Evolutionary conservation across 1,140 invertebrate species (phyloP).

Genomic region (Sweltsa coloradensis): DNA sequence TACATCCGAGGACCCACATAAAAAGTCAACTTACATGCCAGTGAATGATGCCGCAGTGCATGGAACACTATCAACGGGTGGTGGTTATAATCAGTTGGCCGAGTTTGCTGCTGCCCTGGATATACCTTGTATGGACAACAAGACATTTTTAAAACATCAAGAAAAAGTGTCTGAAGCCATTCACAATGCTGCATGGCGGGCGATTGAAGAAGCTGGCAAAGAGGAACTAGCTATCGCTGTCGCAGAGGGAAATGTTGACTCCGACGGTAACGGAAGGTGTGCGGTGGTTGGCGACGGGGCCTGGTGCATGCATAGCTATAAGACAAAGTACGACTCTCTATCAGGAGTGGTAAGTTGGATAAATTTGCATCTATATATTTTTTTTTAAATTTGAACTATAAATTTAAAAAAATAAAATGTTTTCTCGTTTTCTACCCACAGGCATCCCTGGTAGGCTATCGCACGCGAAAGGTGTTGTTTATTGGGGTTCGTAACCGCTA

Average conservation of each 20-base stretch:
- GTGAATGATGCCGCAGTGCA: constrained; percentile 6
- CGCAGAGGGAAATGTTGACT: not conserved
- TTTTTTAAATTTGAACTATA: not conserved
- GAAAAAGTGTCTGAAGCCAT: not conserved
- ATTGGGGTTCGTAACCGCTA: not conserved
- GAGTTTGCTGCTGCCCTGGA: constrained; percentile 3
- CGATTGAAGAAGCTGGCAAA: constrained; percentile 5
- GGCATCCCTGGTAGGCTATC: not conserved
- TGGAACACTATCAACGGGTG: constrained; percentile 5
- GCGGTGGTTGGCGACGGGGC: constrained; percentile 2
- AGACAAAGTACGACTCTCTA: constrained; percentile 1
- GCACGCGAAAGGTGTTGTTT: not conserved
- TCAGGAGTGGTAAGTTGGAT: constrained; percentile 7
- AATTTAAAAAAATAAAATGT: not conserved
- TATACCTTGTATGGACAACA: constrained; percentile 8
- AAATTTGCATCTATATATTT: not conserved
- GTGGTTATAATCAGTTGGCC: constrained; percentile 1
- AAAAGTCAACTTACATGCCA: not conserved
- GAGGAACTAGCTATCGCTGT: constrained; percentile 5
- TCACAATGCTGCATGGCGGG: not conserved
- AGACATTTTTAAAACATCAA: constrained; percentile 2
- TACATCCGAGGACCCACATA: not conserved
- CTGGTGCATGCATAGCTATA: constrained; percentile 2
- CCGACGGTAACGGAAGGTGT: not conserved
- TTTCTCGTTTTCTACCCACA: not conserved